A percentile compares a stretch with the other conserved stretches of the same genome.
Conservation (phyloP, 2,113 vertebrate species). For the Riparia riparia region DNA sequence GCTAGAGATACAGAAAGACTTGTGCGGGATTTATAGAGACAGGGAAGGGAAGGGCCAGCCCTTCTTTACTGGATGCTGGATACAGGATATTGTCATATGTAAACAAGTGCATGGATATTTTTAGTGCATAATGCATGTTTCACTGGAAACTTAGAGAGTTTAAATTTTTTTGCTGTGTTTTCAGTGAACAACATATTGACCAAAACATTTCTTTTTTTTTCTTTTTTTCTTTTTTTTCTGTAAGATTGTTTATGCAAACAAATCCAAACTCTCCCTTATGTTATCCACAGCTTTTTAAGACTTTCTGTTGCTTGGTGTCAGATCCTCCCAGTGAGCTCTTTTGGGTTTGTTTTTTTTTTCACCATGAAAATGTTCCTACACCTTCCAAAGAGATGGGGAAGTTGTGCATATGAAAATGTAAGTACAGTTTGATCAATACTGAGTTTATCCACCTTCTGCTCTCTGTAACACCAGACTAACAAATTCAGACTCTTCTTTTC, state of each 20-base stretch:
- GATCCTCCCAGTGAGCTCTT: background rate
- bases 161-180: background rate
- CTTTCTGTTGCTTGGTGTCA: background rate
- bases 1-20: background rate
- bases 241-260: background rate
- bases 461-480: background rate
- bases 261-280: background rate
- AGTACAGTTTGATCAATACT: background rate
- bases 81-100: background rate
- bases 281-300: background rate
- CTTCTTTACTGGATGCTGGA: background rate
- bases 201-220: background rate
- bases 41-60: rapidly evolving
- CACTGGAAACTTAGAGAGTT: background rate
- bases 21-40: background rate
- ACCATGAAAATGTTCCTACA: background rate
- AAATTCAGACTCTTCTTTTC: background rate
- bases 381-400: background rate
- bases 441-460: background rate
- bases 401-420: background rate
- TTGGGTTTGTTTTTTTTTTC: background rate
- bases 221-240: background rate
- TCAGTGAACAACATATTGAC: background rate
- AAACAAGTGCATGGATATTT: background rate
- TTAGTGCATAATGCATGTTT: background rate